A percentile compares a stretch with the other conserved stretches of the same genome.
phyloP scores from a whole-genome alignment of 2,888 invertebrate genomes.

The Laothoe populi region DNA sequence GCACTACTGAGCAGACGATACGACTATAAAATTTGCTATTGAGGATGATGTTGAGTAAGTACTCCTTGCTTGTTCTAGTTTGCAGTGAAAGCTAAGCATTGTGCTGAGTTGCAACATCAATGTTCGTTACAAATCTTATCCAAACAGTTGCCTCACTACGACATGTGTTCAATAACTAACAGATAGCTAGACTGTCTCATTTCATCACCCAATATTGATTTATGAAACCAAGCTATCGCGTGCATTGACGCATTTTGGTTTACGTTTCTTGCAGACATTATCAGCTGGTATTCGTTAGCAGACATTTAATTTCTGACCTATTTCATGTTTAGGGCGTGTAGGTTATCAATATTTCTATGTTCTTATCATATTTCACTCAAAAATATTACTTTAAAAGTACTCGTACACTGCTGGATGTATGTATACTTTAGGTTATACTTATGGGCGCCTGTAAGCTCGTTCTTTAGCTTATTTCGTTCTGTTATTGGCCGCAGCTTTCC shows the following conservation, averaged over 20 bases:
- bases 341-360: not conserved
- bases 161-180: slow-evolving; percentile 22
- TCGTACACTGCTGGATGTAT: no score
- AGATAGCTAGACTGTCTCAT: slow-evolving; percentile 13
- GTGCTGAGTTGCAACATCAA: slow-evolving; percentile 41
- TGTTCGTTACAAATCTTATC: slow-evolving; percentile 15
- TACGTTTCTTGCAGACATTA: slow-evolving; percentile 19
- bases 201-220: slow-evolving; percentile 16
- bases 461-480: no score
- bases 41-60: not conserved
- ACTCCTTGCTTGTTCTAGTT: slow-evolving; percentile 41
- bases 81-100: slow-evolving; percentile 59
- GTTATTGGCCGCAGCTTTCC: no score
- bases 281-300: slow-evolving; percentile 4
- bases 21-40: not conserved
- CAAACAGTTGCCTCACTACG: slow-evolving; percentile 16
- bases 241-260: slow-evolving; percentile 7
- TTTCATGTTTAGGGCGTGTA: not conserved
- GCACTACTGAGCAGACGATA: not conserved
- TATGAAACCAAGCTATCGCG: slow-evolving; percentile 1
- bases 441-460: no score
- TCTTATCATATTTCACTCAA: no score
- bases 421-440: no score
- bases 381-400: no score
- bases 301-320: slow-evolving; percentile 2